Base-by-base conservation (phyloP, 2,113 vertebrate species). In the Scomber scombrus region DNA sequence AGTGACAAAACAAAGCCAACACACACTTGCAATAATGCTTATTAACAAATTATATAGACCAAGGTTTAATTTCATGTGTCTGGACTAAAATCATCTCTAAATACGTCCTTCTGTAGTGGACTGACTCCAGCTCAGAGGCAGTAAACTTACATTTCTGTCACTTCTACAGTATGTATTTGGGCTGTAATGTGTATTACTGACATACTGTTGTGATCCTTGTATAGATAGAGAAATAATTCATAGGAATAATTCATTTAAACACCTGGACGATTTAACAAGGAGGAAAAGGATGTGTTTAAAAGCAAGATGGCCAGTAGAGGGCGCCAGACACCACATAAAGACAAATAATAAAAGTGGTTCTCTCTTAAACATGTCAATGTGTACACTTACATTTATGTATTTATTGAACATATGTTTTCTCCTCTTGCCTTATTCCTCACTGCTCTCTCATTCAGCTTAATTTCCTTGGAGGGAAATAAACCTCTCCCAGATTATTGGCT, bases 261-360 rank as follows among this genome's bases (percentile, higher is more conserved):
- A 31, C 50, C 50, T 60, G 31, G 46, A 61, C 61, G 12, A 54
- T 71, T 64, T 21, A 40, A 50, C 7, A 16, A 29, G 15, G 46
- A 26, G 23, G 16, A 64, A 26, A 16, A 9, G 55, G 7, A 16
- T 66, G 71, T 80, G n/a, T n/a, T n/a, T n/a, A n/a, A n/a, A 0
- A 5, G 5, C 2, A 0, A 2, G 0, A 2, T 4, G 0, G 5
- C 71, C 90, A 84, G 34, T 65, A 89, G 88, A 84, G 61, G 88
- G 89, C 78, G 80, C 54, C 79, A 87, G 5, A 88, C 51, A 75
- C 87, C 86, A 66, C 29, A 57, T 26, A 5, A 12, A 69, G 18
- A 18, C 9, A 50, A 14, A n/a, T 0, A 23, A 14, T 65, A 1
- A 34, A 26, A 23, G 15, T 15, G 18, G 1, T 23, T n/a, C 23